A percentile compares a stretch with the other conserved stretches of the same genome.
Conservation (phyloP, 2,888 invertebrate genomes). For the Melanargia galathea region DNA sequence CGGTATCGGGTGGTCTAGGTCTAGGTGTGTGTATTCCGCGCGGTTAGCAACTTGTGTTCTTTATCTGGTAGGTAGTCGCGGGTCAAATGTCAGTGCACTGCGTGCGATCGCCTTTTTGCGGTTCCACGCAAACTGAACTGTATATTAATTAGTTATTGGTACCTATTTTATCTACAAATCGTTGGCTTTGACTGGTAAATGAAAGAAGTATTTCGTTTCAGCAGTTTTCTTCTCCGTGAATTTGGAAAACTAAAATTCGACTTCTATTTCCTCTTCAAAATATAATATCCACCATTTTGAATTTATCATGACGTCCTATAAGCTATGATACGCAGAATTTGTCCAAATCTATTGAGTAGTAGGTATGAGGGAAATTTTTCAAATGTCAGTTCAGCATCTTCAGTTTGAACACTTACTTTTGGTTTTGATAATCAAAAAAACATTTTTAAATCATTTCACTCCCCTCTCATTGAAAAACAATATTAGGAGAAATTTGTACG, state of each 20-base stretch:
- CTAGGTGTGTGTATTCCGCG: background rate
- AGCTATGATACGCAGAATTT: no score
- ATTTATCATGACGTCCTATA: no score
- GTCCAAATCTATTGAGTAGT: no score
- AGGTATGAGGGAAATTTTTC: no score
- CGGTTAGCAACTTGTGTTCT: background rate
- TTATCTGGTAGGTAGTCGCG: background rate
- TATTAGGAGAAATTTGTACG: background rate
- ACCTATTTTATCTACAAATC: background rate
- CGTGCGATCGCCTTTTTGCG: constrained; percentile 6
- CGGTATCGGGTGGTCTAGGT: constrained; percentile 2
- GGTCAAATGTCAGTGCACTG: constrained; percentile 6
- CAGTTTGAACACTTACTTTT: no score
- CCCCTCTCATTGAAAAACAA: background rate
- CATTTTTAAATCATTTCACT: no score
- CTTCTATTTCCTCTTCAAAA: no score
- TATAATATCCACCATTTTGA: no score
- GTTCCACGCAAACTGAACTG: background rate
- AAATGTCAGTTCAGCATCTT: no score
- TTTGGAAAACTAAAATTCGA: no score
- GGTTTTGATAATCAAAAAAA: no score
- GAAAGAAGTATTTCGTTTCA: background rate
- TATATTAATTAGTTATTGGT: background rate
- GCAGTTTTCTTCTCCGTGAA: no score
- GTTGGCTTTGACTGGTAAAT: background rate